A percentile compares a stretch with the other conserved stretches of the same genome.
Evolutionary conservation across 2,888 invertebrate species (phyloP).

Genomic region (Netelia melanura): DNA sequence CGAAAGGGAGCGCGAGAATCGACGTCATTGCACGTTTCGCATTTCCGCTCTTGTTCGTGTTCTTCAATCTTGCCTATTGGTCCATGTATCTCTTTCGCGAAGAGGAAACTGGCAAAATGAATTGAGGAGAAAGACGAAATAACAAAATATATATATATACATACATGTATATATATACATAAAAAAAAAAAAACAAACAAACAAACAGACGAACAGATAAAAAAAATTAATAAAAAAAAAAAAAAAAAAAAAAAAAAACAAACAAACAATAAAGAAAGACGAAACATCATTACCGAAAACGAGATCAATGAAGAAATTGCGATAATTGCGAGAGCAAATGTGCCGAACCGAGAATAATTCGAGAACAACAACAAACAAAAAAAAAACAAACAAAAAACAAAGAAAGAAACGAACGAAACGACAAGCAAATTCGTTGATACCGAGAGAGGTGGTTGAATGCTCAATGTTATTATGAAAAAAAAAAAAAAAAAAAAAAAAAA

Average conservation of each 20-base stretch:
- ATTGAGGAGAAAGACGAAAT: conserved; percentile 85
- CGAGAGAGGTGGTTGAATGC: conserved; percentile 66
- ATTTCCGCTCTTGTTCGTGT: conserved; percentile 97
- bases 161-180: no score
- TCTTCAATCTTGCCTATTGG: conserved; percentile 98
- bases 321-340: conserved; percentile 9
- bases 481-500: background rate
- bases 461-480: conserved; percentile 71
- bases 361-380: background rate
- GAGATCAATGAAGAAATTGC: background rate
- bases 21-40: conserved; percentile 98
- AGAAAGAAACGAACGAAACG: background rate
- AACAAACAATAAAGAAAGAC: background rate
- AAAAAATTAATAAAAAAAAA: background rate
- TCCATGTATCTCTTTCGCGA: conserved; percentile 94
- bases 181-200: background rate
- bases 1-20: conserved; percentile 88
- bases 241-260: background rate
- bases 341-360: conserved; percentile 16
- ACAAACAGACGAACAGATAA: background rate
- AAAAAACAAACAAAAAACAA: background rate
- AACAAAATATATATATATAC: no score
- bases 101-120: conserved; percentile 92
- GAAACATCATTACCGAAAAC: no score
- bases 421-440: background rate